These are phyloP conservation scores for Urosaurus nigricauda DNA, from an alignment of 2,797 vertebrate species.

Conservation along the genomic window DNA sequence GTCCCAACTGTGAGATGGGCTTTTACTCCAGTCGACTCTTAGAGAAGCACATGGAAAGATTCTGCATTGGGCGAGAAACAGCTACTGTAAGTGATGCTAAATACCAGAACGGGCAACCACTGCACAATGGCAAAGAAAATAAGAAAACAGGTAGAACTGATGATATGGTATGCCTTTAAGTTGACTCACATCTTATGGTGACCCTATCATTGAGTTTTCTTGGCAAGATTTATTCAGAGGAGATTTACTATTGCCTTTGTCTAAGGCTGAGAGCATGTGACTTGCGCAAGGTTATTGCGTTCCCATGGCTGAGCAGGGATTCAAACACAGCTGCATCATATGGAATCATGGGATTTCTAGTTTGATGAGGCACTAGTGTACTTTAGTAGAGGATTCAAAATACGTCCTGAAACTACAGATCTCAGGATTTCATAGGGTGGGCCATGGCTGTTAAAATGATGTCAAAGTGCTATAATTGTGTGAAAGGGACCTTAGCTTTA, in stretches of 20 bases:
- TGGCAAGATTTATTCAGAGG: too few relatives aligned
- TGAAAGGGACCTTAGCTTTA: neutral
- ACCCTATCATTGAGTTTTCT: too few relatives aligned
- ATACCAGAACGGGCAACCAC: neutral
- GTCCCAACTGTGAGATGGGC: constrained; percentile 29
- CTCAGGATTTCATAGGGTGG: neutral
- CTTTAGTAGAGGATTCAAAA: too few relatives aligned
- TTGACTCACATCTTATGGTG: too few relatives aligned
- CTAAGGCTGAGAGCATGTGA: too few relatives aligned
- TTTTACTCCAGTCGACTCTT: constrained; percentile 31
- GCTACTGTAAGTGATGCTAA: neutral
- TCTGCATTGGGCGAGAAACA: constrained; percentile 38
- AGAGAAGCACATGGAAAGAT: constrained; percentile 39
- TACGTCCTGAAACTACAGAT: neutral
- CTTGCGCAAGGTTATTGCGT: too few relatives aligned
- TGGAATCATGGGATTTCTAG: too few relatives aligned
- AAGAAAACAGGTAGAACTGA: constrained; percentile 6
- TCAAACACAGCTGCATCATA: too few relatives aligned
- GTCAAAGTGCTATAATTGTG: neutral
- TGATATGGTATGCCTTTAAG: neutral
- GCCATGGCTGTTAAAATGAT: neutral
- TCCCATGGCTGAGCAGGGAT: too few relatives aligned
- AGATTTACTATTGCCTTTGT: too few relatives aligned
- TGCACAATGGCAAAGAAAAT: neutral
- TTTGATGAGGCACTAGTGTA: too few relatives aligned